phyloP scores from a whole-genome alignment of 1,140 invertebrate species.

The Lepidurus couesii region DNA sequence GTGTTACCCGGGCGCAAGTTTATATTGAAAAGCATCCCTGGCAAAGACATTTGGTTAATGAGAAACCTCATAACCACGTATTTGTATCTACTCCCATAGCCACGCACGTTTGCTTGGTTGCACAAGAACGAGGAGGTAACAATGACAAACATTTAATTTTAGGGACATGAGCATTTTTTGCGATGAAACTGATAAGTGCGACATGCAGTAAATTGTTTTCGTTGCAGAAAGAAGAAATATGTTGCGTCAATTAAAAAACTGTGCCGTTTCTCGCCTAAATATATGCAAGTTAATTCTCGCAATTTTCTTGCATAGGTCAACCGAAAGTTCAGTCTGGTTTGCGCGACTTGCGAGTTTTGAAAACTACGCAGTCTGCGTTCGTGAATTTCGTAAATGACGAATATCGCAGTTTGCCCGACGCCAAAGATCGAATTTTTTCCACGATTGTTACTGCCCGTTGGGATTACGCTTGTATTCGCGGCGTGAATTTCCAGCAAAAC shows the following conservation, averaged over 20 bases:
- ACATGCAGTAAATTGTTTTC: no score
- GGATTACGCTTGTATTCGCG: slow-evolving; percentile 57
- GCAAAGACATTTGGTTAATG: slow-evolving; percentile 57
- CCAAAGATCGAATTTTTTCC: slow-evolving; percentile 48
- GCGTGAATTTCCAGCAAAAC: slow-evolving; percentile 59
- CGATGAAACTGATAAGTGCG: no score
- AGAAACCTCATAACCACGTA: slow-evolving; percentile 62
- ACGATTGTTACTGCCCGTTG: slow-evolving; percentile 64
- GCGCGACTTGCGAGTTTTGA: slow-evolving; percentile 60
- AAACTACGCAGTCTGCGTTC: slow-evolving; percentile 71
- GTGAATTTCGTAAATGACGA: slow-evolving; percentile 69
- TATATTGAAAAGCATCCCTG: slow-evolving; percentile 65
- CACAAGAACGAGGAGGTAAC: slow-evolving; percentile 55
- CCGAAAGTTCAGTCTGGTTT: slow-evolving; percentile 58
- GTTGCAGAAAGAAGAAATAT: no score
- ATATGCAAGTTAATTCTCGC: not conserved
- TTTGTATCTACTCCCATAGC: slow-evolving; percentile 61
- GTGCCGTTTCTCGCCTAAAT: not conserved
- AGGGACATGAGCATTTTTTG: no score
- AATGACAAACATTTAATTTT: no score
- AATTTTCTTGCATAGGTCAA: slow-evolving; percentile 44
- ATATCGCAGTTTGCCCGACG: slow-evolving; percentile 56
- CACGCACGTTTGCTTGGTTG: slow-evolving; percentile 58
- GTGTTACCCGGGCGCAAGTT: slow-evolving; percentile 60
- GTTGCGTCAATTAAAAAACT: no score